Base-by-base conservation (phyloP, 2,113 vertebrate species). In the Chlorodrepanis virens region DNA sequence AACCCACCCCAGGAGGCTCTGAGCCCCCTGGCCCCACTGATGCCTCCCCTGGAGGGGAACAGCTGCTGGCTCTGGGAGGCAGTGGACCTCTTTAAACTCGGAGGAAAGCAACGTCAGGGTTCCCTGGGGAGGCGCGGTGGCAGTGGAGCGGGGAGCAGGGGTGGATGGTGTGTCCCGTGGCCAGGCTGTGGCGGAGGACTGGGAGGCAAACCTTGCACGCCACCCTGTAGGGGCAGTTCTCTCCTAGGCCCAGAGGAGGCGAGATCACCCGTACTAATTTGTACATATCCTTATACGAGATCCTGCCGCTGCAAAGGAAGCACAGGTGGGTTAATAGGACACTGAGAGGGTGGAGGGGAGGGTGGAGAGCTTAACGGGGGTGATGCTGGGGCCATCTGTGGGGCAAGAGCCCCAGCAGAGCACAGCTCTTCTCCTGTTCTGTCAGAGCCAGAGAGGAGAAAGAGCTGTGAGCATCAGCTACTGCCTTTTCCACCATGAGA, bases 241-340 rank as follows among this genome's bases (percentile, higher is more conserved):
- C 99, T 98, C 99, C 99, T 99, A 99, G 99, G 98, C 99, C 99
- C 98, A 99, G 98, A 98, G 99, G 99, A 97, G 99, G 99, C 93
- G 99, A 99, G 98, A 99, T 99, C 98, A 99, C 98, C 98, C 99
- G 99, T 97, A 99, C 99, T 99, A 99, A 99, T 99, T 99, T 99
- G 99, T 99, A 99, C 99, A 99, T 99, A 98, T 99, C 99, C 99
- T 99, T 99, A 99, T 99, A 99, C 98, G 99, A 99, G 98, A 99
- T 98, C 98, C 99, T 99, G 98, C 99, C 99, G 97, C 99, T 99
- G 99, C 97, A 99, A 99, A 99, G 98, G 98, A 99, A 99, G 99
- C 98, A 99, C 97, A 99, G 89, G 97, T 94, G 96, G 97, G 96
- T 98, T 98, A 98, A 98, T 98, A 98, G 96, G 97, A 97, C 96